phyloP scores from a whole-genome alignment of 2,888 invertebrate genomes.

The Drosophila paranaensis region DNA sequence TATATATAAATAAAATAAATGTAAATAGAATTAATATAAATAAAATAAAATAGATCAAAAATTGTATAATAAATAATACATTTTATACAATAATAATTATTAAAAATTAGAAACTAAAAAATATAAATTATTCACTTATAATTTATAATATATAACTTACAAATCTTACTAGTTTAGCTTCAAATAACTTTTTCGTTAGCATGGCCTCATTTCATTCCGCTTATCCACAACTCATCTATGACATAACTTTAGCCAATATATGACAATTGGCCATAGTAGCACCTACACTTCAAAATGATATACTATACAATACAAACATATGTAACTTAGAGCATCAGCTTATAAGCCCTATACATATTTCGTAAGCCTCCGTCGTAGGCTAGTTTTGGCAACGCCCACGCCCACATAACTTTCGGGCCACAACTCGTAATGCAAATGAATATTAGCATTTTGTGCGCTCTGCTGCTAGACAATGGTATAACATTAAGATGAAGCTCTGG shows the following conservation, averaged over 20 bases:
- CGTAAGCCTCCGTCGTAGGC: constrained; percentile 31
- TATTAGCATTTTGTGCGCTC: constrained; percentile 64
- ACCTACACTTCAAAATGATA: neutral
- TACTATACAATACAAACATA: neutral
- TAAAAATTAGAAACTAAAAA: too few relatives aligned
- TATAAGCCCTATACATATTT: neutral
- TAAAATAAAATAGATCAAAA: too few relatives aligned
- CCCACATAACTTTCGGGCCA: constrained; percentile 31
- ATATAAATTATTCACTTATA: too few relatives aligned
- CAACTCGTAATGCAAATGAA: constrained; percentile 67
- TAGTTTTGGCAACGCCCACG: constrained; percentile 53
- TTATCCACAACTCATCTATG: neutral
- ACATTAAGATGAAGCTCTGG: constrained; percentile 51
- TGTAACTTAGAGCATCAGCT: neutral
- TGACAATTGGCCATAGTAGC: neutral
- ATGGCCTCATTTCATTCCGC: neutral
- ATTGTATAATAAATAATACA: too few relatives aligned
- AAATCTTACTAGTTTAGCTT: too few relatives aligned
- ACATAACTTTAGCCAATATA: neutral
- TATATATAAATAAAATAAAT: too few relatives aligned
- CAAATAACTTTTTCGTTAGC: too few relatives aligned
- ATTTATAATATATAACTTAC: too few relatives aligned
- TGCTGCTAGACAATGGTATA: constrained; percentile 60
- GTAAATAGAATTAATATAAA: too few relatives aligned
- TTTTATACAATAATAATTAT: too few relatives aligned